Percentiles rank a stretch among this genome's conserved stretches.
phyloP scores from a whole-genome alignment of 2,113 vertebrate species.

The Coptodon rendalli region DNA sequence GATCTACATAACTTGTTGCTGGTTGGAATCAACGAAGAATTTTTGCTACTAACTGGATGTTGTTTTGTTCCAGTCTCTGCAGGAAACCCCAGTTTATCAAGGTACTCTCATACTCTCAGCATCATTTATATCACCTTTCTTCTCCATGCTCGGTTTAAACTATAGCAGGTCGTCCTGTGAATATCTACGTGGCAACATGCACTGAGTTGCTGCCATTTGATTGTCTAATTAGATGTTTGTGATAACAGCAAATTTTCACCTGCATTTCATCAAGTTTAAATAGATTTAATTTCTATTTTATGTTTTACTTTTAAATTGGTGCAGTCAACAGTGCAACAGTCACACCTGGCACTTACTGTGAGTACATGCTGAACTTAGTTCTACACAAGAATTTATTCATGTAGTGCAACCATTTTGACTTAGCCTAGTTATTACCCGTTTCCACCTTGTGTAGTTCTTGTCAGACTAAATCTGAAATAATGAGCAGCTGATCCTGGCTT shows the following conservation, averaged over 20 bases:
- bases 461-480: background rate
- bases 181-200: background rate
- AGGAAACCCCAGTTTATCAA: background rate
- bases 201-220: background rate
- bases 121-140: background rate
- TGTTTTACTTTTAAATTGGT: background rate
- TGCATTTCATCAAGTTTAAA: background rate
- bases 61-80: background rate
- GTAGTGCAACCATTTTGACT: background rate
- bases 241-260: background rate
- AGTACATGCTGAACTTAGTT: background rate
- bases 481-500: background rate
- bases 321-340: background rate
- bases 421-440: background rate
- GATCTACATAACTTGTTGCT: background rate
- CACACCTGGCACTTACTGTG: background rate
- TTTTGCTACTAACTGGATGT: background rate
- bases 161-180: background rate
- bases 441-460: background rate
- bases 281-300: background rate
- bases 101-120: background rate
- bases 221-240: background rate
- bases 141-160: background rate
- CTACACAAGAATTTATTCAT: background rate
- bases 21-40: background rate